Conservation (phyloP, 2,113 vertebrate species). For the Carassius carassius region DNA sequence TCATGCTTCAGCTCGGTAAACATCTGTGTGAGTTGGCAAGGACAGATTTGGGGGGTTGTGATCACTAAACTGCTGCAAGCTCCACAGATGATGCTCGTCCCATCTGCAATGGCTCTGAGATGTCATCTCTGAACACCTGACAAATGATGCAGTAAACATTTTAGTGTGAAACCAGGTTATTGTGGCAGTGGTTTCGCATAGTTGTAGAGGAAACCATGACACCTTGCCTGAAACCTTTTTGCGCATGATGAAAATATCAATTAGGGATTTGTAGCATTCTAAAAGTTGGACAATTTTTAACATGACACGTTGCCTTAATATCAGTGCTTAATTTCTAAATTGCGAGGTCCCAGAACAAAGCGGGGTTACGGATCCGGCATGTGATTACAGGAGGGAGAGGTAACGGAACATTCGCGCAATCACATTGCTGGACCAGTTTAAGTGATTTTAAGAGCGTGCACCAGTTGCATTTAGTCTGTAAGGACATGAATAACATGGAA, state of each 20-base stretch:
- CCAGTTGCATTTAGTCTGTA: too few species aligned
- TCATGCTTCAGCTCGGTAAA: conserved; percentile 34
- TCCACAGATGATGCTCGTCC: conserved; percentile 31
- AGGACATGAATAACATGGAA: too few species aligned
- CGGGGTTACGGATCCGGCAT: too few species aligned
- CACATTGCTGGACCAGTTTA: too few species aligned
- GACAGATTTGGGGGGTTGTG: conserved; percentile 20
- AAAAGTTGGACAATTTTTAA: not conserved
- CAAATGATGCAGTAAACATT: conserved; percentile 30
- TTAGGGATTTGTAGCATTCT: not conserved
- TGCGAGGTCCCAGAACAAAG: too few species aligned
- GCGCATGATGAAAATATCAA: not conserved
- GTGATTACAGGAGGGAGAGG: too few species aligned
- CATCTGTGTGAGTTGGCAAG: conserved; percentile 48
- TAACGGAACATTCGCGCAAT: too few species aligned
- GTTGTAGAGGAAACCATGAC: not conserved
- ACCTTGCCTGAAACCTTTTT: not conserved
- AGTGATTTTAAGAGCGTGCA: too few species aligned
- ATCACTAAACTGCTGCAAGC: conserved; percentile 35
- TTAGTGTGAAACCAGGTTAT: conserved; percentile 11
- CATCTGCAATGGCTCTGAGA: conserved; percentile 36
- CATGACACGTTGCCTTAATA: not conserved
- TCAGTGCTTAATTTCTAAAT: too few species aligned
- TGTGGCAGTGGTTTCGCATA: not conserved
- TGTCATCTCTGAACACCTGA: conserved; percentile 28